Conservation (phyloP, 2,888 invertebrate species). For the Aphidius colemani region DNA sequence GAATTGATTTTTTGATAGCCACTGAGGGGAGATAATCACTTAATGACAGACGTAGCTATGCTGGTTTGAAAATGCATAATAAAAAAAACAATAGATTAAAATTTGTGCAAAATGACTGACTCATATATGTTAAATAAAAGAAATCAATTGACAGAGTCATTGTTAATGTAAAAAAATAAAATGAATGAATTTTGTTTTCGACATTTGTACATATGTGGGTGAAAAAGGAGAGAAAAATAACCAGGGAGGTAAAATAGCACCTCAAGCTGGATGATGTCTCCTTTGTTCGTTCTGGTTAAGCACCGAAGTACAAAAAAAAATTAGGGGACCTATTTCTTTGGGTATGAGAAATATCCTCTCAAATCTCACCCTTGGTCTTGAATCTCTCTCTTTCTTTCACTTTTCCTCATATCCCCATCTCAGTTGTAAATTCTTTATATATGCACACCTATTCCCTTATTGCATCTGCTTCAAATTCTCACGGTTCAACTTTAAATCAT, state of each 20-base stretch:
- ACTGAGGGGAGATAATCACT: conserved; percentile 38
- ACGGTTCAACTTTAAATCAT: conserved; percentile 13
- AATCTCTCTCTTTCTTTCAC: conserved; percentile 9
- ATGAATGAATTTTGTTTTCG: not conserved
- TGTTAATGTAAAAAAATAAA: not conserved
- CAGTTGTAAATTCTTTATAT: not conserved
- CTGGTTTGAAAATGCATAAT: conserved; percentile 18
- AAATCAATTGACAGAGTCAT: not conserved
- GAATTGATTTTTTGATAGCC: conserved; percentile 45
- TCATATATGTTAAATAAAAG: not conserved
- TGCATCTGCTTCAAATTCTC: conserved; percentile 28
- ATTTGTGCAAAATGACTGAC: not conserved
- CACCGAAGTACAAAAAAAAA: not conserved
- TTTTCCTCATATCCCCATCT: conserved; percentile 12
- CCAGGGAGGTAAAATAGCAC: too few species aligned
- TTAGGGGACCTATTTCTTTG: not conserved
- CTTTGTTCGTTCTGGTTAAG: not conserved
- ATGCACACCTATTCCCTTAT: conserved; percentile 5
- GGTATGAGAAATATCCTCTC: not conserved
- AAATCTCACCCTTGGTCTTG: conserved; percentile 22
- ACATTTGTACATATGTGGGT: not conserved
- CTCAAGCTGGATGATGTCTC: not conserved
- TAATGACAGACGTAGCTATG: conserved; percentile 32
- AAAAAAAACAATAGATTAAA: not conserved
- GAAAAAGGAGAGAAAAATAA: not conserved